Conservation (phyloP, 2,797 vertebrate species). For the Sarcoramphus papa region DNA sequence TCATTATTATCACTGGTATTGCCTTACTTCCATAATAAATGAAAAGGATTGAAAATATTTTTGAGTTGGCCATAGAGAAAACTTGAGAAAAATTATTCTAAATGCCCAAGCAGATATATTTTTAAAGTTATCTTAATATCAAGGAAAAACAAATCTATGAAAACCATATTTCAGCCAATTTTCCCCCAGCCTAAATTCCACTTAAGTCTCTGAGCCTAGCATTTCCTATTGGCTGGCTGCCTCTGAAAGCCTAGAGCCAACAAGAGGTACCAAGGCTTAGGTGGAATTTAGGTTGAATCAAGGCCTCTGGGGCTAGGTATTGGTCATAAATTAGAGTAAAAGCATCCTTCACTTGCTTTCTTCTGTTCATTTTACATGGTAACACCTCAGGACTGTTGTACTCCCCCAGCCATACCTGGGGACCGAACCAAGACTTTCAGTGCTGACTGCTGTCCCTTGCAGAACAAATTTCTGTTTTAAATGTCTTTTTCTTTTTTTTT, state of each 20-base stretch:
- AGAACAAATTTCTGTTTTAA: background rate
- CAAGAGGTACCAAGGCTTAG: background rate
- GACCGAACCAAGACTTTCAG: background rate
- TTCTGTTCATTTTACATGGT: background rate
- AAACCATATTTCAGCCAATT: background rate
- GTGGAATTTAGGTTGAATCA: background rate
- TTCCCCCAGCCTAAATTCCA: background rate
- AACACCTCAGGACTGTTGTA: background rate
- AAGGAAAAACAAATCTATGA: background rate
- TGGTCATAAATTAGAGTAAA: background rate
- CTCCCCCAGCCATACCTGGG: accelerated
- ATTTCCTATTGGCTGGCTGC: constrained; percentile 1
- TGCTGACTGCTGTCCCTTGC: background rate
- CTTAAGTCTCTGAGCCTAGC: background rate
- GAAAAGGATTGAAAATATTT: background rate
- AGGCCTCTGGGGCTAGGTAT: background rate
- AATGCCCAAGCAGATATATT: background rate
- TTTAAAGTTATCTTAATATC: background rate
- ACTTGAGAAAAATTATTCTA: background rate
- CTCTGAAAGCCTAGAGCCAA: background rate
- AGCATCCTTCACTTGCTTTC: background rate
- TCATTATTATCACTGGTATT: background rate
- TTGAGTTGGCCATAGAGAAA: background rate
- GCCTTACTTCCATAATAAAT: background rate
- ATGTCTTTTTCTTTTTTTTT: background rate